Evolutionary conservation across 2,113 vertebrate species (phyloP).

Genomic region (Phodopus roborovskii): DNA sequence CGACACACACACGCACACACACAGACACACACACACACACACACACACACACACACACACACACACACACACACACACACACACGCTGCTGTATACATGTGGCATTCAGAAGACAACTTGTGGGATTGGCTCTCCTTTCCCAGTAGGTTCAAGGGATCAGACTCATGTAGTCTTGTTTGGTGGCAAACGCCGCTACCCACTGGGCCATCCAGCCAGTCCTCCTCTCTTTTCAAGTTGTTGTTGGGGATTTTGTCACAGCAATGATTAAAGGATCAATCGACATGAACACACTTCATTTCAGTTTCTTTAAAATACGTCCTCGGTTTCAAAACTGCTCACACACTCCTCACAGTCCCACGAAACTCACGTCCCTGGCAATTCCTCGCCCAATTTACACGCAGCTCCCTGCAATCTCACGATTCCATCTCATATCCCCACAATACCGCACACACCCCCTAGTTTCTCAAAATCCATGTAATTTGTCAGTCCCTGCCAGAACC

Average conservation of each 20-base stretch:
- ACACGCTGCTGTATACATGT: not conserved
- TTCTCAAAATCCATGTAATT: not conserved
- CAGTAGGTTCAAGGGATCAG: not conserved
- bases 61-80: too few relatives aligned
- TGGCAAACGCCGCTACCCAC: accelerated
- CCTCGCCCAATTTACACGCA: not conserved
- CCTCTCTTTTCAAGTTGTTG: not conserved
- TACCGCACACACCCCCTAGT: not conserved
- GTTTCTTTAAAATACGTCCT: not conserved
- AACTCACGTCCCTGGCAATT: accelerated
- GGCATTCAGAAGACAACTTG: not conserved
- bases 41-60: too few relatives aligned
- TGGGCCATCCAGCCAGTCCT: too few relatives aligned
- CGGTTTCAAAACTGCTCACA: not conserved
- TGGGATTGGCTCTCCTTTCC: not conserved
- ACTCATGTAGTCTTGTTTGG: not conserved
- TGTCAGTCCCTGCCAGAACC: not conserved
- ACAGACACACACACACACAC: too few relatives aligned
- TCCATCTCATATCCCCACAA: not conserved
- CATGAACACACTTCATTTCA: not conserved
- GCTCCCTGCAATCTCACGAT: not conserved
- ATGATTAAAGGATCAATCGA: too few relatives aligned
- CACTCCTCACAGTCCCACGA: not conserved
- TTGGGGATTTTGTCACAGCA: not conserved
- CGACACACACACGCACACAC: too few relatives aligned